Conservation (phyloP, 2,113 vertebrate genomes). For the Leucopternis melanops region DNA sequence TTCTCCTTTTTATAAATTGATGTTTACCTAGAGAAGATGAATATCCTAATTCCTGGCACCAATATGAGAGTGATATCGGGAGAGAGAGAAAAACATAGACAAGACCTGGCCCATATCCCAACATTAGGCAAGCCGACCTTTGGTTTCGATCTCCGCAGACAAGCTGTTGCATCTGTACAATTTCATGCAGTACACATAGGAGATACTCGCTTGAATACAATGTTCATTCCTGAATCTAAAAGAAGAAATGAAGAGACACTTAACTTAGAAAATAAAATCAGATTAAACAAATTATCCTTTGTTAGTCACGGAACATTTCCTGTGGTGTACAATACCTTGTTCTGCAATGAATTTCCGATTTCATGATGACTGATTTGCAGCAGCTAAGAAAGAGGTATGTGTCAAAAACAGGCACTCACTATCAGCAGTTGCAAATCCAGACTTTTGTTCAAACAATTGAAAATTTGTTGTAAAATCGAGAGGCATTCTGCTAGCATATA, state of each 20-base stretch:
- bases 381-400: not conserved
- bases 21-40: conserved; percentile 41
- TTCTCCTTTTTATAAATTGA: not conserved
- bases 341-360: not conserved
- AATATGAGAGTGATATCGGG: not conserved
- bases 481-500: not conserved
- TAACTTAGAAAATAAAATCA: not conserved
- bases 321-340: not conserved
- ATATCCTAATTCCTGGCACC: conserved; percentile 11
- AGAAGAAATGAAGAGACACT: not conserved
- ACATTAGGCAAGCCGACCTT: not conserved
- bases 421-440: not conserved
- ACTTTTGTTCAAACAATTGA: not conserved
- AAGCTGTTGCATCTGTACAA: not conserved
- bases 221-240: not conserved
- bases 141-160: not conserved
- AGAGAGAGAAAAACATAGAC: conserved; percentile 23
- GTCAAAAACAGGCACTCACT: not conserved
- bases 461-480: not conserved
- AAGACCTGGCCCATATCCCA: not conserved
- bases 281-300: not conserved
- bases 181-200: not conserved
- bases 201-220: not conserved
- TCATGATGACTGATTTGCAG: not conserved
- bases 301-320: not conserved